These are phyloP conservation scores for Abscondita cerata DNA, from an alignment of 2,888 invertebrate genomes.

Conservation along the genomic window DNA sequence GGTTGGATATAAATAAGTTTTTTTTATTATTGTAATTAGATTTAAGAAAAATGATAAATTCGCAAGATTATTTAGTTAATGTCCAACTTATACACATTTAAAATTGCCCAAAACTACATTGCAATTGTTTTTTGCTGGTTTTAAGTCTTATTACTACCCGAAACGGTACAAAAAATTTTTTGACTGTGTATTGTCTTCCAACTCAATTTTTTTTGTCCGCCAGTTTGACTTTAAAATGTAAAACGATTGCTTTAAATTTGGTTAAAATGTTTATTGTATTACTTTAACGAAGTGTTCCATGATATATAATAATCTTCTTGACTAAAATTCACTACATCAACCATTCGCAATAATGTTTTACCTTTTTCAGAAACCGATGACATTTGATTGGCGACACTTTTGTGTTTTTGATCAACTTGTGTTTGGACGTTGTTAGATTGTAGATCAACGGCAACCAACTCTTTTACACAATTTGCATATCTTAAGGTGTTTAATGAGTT, in stretches of 20 bases:
- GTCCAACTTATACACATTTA: too few relatives aligned
- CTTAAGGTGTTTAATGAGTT: conserved; percentile 97
- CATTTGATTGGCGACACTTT: conserved; percentile 75
- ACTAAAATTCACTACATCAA: conserved; percentile 94
- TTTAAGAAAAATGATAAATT: too few relatives aligned
- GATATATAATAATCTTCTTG: conserved; percentile 94
- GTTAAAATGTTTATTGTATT: conserved; percentile 77
- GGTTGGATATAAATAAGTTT: too few relatives aligned
- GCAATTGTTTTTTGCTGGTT: too few relatives aligned
- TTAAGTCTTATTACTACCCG: too few relatives aligned
- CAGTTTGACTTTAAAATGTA: conserved; percentile 84
- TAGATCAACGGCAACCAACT: conserved; percentile 85
- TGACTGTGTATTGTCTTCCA: conserved; percentile 70
- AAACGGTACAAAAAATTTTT: conserved; percentile 21
- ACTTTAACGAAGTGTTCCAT: conserved; percentile 82
- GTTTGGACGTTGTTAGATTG: conserved; percentile 73
- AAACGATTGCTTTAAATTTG: conserved; percentile 78
- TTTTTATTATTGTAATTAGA: too few relatives aligned
- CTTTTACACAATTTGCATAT: conserved; percentile 97
- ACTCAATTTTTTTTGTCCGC: conserved; percentile 87
- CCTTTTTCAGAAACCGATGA: conserved; percentile 75
- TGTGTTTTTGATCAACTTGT: conserved; percentile 94
- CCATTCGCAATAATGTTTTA: conserved; percentile 75
- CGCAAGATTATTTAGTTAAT: too few relatives aligned
- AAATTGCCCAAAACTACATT: too few relatives aligned